Conservation (phyloP, 1,140 invertebrate species). For the Copidosoma floridanum region DNA sequence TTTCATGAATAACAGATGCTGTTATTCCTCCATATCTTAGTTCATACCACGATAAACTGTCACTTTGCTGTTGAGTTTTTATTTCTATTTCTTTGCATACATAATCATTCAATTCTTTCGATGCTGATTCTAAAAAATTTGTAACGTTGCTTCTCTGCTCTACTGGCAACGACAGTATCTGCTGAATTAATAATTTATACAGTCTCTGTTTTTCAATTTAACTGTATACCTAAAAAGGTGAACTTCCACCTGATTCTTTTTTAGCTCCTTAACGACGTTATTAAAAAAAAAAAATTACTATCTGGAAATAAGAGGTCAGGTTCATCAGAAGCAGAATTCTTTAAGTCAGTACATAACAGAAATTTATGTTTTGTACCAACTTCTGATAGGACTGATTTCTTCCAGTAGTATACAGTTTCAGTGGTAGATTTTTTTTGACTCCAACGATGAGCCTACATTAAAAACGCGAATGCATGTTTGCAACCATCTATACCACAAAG, state of each 20-base stretch:
- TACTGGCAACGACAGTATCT: too few relatives aligned
- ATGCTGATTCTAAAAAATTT: too few relatives aligned
- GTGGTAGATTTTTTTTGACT: conserved; percentile 27
- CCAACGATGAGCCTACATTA: conserved; percentile 30
- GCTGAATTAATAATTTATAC: too few relatives aligned
- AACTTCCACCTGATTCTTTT: neutral
- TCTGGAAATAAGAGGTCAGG: neutral
- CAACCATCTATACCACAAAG: conserved; percentile 26
- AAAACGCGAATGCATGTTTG: conserved; percentile 33
- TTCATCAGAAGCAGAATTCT: too few relatives aligned
- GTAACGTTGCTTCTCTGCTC: too few relatives aligned
- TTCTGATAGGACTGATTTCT: conserved; percentile 25
- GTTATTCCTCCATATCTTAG: conserved; percentile 41
- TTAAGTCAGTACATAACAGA: neutral
- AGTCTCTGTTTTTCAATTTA: too few relatives aligned
- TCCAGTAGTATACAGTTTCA: conserved; percentile 30
- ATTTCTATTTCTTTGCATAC: too few relatives aligned
- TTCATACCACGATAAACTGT: conserved; percentile 32
- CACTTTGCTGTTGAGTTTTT: too few relatives aligned
- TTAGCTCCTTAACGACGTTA: neutral
- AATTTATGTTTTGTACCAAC: neutral
- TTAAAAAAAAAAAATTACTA: neutral
- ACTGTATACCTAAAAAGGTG: neutral
- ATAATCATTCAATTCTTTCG: too few relatives aligned
- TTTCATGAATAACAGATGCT: conserved; percentile 42